phyloP scores from a whole-genome alignment of 2,797 vertebrate genomes.

The Phoebastria nigripes region DNA sequence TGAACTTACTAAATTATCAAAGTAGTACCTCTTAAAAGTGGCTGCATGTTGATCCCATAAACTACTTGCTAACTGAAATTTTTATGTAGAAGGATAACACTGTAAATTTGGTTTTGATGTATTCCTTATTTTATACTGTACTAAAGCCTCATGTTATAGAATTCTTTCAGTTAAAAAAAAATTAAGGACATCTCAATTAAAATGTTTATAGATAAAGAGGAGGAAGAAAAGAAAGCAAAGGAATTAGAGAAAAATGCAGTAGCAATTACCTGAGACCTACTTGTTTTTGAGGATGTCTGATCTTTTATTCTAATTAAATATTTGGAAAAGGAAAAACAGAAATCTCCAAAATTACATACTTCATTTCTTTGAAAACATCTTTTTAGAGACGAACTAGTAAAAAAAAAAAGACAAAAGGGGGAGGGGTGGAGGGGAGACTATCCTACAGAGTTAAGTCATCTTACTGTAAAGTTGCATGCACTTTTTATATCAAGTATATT shows the following conservation, averaged over 20 bases:
- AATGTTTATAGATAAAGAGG: slow-evolving; percentile 70
- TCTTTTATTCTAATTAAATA: neutral
- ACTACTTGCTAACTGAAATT: neutral
- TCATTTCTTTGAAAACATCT: neutral
- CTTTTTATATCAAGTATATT: neutral
- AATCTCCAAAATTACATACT: neutral
- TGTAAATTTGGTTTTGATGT: slow-evolving; percentile 64
- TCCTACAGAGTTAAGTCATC: neutral
- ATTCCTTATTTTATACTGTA: slow-evolving; percentile 52
- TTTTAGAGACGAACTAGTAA: neutral
- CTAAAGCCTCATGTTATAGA: slow-evolving; percentile 34
- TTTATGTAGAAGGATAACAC: slow-evolving; percentile 24
- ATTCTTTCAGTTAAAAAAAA: neutral
- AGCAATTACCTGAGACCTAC: slow-evolving; percentile 64
- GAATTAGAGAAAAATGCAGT: slow-evolving; percentile 53
- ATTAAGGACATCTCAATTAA: slow-evolving; percentile 54
- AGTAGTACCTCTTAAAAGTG: neutral
- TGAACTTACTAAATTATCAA: neutral
- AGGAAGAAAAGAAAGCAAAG: slow-evolving; percentile 70
- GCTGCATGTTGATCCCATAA: neutral
- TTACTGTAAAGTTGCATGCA: neutral
- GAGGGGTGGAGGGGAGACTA: rapidly evolving
- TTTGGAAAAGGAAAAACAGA: neutral
- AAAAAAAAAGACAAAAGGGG: neutral
- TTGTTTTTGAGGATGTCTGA: neutral